These are phyloP conservation scores for Coenobita brevimanus DNA, from an alignment of 1,140 invertebrate genomes.

Conservation along the genomic window DNA sequence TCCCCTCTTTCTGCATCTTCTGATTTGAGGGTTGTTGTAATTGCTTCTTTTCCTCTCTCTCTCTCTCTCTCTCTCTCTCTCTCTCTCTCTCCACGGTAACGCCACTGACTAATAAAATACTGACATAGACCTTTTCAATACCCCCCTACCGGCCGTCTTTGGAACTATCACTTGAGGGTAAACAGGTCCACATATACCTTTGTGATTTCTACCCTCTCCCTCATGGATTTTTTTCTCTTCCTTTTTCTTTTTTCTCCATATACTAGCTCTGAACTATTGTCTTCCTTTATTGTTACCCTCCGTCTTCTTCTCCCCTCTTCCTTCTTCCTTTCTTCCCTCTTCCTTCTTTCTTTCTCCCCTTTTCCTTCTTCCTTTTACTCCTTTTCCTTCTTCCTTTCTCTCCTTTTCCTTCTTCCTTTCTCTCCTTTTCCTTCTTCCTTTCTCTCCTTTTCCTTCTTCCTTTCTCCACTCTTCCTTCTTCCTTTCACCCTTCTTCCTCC, in stretches of 20 bases:
- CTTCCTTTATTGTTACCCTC: not conserved
- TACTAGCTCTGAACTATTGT: not conserved
- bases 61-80: not conserved
- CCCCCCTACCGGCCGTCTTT: too few species aligned
- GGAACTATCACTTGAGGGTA: too few species aligned
- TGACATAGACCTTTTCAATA: not conserved
- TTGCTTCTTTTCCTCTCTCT: too few species aligned
- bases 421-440: not conserved
- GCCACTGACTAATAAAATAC: not conserved
- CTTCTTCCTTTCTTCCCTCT: too few species aligned
- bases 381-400: not conserved
- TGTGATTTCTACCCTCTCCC: not conserved
- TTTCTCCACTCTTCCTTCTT: not conserved
- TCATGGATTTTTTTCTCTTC: not conserved
- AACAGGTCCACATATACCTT: too few species aligned
- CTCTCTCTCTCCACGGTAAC: not conserved
- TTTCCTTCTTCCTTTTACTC: not conserved
- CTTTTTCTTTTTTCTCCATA: not conserved
- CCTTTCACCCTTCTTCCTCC: not conserved
- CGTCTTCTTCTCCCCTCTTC: not conserved
- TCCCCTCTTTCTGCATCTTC: not conserved
- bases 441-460: not conserved
- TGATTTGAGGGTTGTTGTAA: too few species aligned
- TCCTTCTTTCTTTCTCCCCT: not conserved
- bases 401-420: too few species aligned